These are phyloP conservation scores for Tylochromis polylepis DNA, from an alignment of 2,113 vertebrate genomes.

Conservation along the genomic window DNA sequence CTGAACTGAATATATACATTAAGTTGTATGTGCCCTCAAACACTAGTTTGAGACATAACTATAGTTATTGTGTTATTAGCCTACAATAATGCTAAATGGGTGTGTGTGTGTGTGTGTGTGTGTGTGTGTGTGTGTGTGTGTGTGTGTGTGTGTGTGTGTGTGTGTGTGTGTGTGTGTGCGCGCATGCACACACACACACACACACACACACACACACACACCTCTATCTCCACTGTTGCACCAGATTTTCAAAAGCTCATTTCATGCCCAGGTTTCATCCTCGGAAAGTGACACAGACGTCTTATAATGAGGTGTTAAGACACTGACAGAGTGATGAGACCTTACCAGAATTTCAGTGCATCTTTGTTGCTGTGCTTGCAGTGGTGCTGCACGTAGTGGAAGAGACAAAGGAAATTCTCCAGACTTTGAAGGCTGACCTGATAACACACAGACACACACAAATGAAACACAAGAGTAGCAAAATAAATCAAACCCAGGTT, in stretches of 20 bases:
- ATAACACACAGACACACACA: conserved; percentile 4
- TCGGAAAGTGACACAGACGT: neutral
- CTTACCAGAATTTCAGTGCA: conserved; percentile 76
- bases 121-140: too few relatives aligned
- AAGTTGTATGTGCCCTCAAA: neutral
- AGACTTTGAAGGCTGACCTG: conserved; percentile 77
- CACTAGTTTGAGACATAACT: neutral
- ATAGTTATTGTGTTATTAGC: neutral
- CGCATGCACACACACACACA: too few relatives aligned
- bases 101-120: too few relatives aligned
- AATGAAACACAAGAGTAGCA: neutral
- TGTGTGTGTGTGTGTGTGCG: too few relatives aligned
- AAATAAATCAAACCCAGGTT: neutral
- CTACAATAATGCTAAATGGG: neutral
- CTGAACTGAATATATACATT: neutral
- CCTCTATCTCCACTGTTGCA: neutral
- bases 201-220: too few relatives aligned
- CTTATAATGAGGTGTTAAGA: neutral
- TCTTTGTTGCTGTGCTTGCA: conserved; percentile 53
- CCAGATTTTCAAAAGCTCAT: neutral
- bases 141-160: too few relatives aligned
- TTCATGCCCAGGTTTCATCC: neutral
- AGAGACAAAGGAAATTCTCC: conserved; percentile 77
- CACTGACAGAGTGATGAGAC: neutral
- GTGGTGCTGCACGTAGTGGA: conserved; percentile 72